Evolutionary conservation across 2,888 invertebrate species (phyloP), one percentile per base, ranked within the genome.

Genomic region (Mesochorus sp.): DNA sequence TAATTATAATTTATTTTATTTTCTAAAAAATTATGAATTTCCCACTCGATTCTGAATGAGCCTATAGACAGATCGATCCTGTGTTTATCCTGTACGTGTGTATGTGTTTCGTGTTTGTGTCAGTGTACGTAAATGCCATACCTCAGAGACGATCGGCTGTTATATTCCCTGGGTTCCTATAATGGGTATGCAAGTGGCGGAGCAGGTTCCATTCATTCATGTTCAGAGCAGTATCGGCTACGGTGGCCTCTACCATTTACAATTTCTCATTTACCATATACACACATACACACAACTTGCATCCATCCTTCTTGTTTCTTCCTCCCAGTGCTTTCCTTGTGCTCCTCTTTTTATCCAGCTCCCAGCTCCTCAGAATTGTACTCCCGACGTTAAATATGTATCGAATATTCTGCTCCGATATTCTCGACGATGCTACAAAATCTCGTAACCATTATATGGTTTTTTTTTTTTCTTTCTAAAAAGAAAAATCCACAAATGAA

Each of bases 131-230:
- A 71, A 71, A 71, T 67, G 53, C 42, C 67, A 53, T 72, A 59
- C 59, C 71, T 24, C 21, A 64, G 59, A 62, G 68, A 62, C 70
- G 71, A 76, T 72, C 53, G 72, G 39, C 53, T 67, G 71, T 76
- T 76, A 61, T 70, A 76, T 59, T 71, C 51, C 24, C 24, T 55
- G 76, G 44, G 53, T 67, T 72, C 53, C 71, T 76, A 66, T 76
- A 76, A 89, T 88, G 87, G 88, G 83, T 87, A 90, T 89, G 88
- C 87, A 90, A 89, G 88, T 85, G 85, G 86, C 85, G 84, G 85
- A 88, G 90, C 90, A 90, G 90, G 89, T 90, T 89, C 88, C 89
- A 88, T 90, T 90, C 90, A 90, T 90, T 90, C 89, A 89, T 89
- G 88, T 85, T 83, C 86, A 82, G 84, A 81, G 44, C 57, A 57